Conservation (phyloP, 2,113 vertebrate genomes). For the Himantopus leucocephalus region DNA sequence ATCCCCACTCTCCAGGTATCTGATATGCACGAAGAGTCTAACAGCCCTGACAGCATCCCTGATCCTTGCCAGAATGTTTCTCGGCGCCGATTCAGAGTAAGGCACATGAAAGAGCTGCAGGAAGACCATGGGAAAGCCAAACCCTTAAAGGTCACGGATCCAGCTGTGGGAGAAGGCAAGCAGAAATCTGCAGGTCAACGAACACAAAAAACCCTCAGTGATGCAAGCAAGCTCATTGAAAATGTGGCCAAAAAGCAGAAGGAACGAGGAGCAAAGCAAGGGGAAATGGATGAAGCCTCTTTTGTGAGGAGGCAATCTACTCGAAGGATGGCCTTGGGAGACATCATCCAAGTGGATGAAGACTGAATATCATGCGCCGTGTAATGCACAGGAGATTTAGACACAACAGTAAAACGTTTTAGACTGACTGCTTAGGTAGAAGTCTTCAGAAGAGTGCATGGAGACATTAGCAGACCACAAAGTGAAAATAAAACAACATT, state of each 20-base stretch:
- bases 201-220: conserved; percentile 51
- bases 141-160: conserved; percentile 56
- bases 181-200: conserved; percentile 51
- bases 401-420: neutral
- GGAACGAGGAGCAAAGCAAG: conserved; percentile 19
- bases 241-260: conserved; percentile 65
- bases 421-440: neutral
- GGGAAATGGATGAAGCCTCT: conserved; percentile 31
- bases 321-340: conserved; percentile 60
- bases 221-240: conserved; percentile 64
- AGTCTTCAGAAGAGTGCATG: neutral
- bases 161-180: conserved; percentile 58
- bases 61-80: neutral
- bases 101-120: conserved; percentile 59
- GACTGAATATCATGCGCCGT: neutral
- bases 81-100: conserved; percentile 58
- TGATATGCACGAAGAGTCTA: neutral
- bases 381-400: neutral
- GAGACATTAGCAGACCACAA: neutral
- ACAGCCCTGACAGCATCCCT: neutral
- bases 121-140: conserved; percentile 70
- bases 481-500: neutral
- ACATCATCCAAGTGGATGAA: conserved; percentile 65
- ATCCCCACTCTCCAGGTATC: neutral
- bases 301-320: conserved; percentile 34